Conservation (phyloP, 2,113 vertebrate species). For the Nothobranchius furzeri region DNA sequence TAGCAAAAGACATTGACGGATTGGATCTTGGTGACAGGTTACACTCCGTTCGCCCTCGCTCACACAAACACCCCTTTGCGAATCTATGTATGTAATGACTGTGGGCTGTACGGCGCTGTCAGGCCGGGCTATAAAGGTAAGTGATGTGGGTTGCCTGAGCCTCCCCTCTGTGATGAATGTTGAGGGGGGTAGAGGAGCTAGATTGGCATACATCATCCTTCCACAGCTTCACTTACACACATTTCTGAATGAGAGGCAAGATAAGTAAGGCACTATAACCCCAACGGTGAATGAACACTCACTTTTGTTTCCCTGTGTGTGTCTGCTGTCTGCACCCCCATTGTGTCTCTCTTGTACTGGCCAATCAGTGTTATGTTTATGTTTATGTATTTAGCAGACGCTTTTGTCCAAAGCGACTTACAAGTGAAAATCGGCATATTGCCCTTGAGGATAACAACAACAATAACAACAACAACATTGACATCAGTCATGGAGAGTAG, state of each 20-base stretch:
- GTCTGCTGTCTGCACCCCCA: conserved; percentile 16
- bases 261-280: conserved; percentile 43
- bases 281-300: conserved; percentile 40
- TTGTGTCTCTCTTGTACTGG: conserved; percentile 21
- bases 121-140: conserved; percentile 71
- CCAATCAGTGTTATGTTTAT: neutral
- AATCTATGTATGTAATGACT: conserved; percentile 43
- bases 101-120: conserved; percentile 54
- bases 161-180: conserved; percentile 67
- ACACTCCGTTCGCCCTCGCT: conserved; percentile 8
- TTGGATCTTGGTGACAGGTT: conserved; percentile 29
- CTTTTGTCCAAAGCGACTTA: no score
- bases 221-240: conserved; percentile 27
- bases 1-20: conserved; percentile 10
- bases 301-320: conserved; percentile 20
- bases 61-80: conserved; percentile 12
- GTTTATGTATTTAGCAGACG: no score
- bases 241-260: conserved; percentile 51
- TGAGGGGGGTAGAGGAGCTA: conserved; percentile 44
- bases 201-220: conserved; percentile 63
- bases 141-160: conserved; percentile 57
- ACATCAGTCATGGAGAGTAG: no score
- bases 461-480: no score
- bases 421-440: no score
- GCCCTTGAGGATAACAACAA: no score